A percentile compares a stretch with the other conserved stretches of the same genome.
phyloP scores from a whole-genome alignment of 1,140 invertebrate species.

The Streblospio benedicti region DNA sequence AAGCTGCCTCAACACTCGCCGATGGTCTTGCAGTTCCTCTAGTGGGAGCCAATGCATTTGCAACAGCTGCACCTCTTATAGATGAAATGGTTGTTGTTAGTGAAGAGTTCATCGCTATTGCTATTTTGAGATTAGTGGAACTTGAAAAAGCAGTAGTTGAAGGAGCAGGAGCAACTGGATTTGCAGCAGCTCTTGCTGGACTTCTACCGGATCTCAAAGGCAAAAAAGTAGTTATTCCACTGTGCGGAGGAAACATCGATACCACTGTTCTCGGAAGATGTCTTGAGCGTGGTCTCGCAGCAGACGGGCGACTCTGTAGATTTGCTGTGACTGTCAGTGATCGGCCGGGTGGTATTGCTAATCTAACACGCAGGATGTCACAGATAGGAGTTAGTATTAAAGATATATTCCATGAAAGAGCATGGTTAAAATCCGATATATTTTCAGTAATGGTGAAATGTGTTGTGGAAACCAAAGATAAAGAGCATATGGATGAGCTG shows the following conservation, averaged over 20 bases:
- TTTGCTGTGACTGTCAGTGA: conserved; percentile 79
- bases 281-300: conserved; percentile 77
- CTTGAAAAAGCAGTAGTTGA: conserved; percentile 87
- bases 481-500: conserved; percentile 62
- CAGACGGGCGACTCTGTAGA: conserved; percentile 74
- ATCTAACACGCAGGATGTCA: conserved; percentile 66
- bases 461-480: conserved; percentile 65
- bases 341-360: conserved; percentile 72
- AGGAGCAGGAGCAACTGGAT: conserved; percentile 74
- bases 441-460: conserved; percentile 55
- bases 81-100: conserved; percentile 66
- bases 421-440: conserved; percentile 79
- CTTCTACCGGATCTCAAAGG: conserved; percentile 71
- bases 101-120: conserved; percentile 66
- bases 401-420: conserved; percentile 85
- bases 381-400: conserved; percentile 79
- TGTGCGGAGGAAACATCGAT: conserved; percentile 89
- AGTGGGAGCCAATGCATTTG: conserved; percentile 80
- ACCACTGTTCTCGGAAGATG: conserved; percentile 79
- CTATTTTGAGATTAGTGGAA: conserved; percentile 77
- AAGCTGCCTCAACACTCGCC: conserved; percentile 68
- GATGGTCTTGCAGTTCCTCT: conserved; percentile 81
- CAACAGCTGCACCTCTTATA: conserved; percentile 63
- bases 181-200: conserved; percentile 77
- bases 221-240: conserved; percentile 75